These are phyloP conservation scores for Branchellion lobata DNA, from an alignment of 2,888 invertebrate species.

Conservation along the genomic window DNA sequence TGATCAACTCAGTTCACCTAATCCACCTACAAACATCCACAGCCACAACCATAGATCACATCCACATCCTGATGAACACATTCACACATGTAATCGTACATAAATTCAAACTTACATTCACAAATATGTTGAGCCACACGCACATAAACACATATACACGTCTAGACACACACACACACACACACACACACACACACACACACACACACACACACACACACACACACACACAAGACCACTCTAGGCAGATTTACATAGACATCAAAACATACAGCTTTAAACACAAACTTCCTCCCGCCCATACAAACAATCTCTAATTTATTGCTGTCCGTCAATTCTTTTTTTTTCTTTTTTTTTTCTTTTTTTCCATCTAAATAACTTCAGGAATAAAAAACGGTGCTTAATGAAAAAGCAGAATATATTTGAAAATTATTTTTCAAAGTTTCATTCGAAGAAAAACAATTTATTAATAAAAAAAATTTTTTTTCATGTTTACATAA, in stretches of 20 bases:
- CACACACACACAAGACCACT: too few relatives aligned
- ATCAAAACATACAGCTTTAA: slow-evolving; percentile 16
- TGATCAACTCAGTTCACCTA: neutral
- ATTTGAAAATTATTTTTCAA: neutral
- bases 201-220: too few relatives aligned
- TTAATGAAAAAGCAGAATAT: neutral
- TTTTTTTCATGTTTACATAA: too few relatives aligned
- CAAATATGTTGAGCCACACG: slow-evolving; percentile 12
- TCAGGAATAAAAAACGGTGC: neutral
- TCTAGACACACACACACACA: neutral
- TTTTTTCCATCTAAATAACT: neutral
- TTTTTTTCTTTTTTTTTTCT: neutral
- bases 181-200: neutral
- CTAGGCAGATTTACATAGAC: slow-evolving; percentile 18
- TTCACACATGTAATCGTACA: neutral
- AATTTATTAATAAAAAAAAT: too few relatives aligned
- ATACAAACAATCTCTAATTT: slow-evolving; percentile 26
- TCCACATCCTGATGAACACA: too few relatives aligned
- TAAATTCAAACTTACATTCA: neutral
- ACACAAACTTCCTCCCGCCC: neutral
- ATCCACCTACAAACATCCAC: slow-evolving; percentile 20
- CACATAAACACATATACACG: slow-evolving; percentile 18
- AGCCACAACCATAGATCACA: too few relatives aligned
- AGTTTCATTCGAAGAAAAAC: neutral
- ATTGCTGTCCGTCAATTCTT: neutral